Conservation (phyloP, 2,888 invertebrate species). For the Drosophila siamana region DNA sequence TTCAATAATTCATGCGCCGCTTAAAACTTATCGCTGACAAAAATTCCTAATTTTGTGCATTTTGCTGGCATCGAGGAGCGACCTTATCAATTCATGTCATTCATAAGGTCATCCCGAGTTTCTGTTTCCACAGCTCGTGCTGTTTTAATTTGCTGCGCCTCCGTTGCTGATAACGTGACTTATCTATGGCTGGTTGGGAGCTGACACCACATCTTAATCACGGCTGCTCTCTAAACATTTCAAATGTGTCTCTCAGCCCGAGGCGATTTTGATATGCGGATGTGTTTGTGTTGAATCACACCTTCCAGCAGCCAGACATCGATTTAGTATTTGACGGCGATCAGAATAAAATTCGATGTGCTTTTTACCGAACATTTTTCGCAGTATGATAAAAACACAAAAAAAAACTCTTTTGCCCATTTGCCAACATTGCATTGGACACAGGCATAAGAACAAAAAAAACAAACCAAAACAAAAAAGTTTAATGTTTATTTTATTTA, state of each 20-base stretch:
- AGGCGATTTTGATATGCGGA: not conserved
- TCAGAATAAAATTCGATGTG: not conserved
- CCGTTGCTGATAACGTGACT: not conserved
- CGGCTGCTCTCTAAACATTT: too few relatives aligned
- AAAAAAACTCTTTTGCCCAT: not conserved
- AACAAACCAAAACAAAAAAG: not conserved
- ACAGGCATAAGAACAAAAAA: not conserved
- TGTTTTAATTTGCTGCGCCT: not conserved
- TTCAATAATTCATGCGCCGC: not conserved
- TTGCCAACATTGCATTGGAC: not conserved
- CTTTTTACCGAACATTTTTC: not conserved
- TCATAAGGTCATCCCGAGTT: slow-evolving; percentile 55
- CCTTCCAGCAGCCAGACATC: not conserved
- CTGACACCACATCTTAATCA: not conserved
- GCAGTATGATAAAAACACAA: not conserved
- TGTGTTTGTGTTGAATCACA: not conserved
- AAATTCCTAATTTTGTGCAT: not conserved
- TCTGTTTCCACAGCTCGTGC: slow-evolving; percentile 38
- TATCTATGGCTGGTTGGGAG: not conserved
- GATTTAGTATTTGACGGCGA: not conserved
- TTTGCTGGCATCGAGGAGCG: slow-evolving; percentile 50
- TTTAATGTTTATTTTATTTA: slow-evolving; percentile 1
- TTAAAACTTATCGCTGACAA: not conserved
- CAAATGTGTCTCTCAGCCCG: too few relatives aligned
- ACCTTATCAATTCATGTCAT: slow-evolving; percentile 74